Conservation (phyloP, 1,140 invertebrate genomes). For the Ladona fulva region DNA sequence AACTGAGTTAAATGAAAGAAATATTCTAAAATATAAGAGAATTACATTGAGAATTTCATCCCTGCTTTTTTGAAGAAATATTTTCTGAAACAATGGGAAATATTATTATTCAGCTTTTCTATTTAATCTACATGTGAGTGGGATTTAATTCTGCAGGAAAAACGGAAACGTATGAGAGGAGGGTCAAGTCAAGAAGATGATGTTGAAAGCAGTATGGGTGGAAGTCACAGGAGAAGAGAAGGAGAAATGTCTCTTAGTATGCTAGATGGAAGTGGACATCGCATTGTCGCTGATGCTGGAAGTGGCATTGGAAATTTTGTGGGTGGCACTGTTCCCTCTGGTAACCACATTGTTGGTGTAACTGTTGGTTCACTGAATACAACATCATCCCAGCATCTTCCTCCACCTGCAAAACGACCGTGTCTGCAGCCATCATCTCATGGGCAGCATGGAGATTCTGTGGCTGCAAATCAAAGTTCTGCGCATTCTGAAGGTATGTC, state of each 20-base stretch:
- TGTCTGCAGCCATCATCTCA: neutral
- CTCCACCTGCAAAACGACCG: neutral
- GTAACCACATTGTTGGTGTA: neutral
- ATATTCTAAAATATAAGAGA: too few species aligned
- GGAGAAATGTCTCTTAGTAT: neutral
- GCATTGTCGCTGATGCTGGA: neutral
- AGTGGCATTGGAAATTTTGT: neutral
- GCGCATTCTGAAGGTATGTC: neutral
- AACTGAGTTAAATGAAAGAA: too few species aligned
- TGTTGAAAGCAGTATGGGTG: neutral
- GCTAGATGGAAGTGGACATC: neutral
- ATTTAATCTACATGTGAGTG: too few species aligned
- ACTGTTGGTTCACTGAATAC: neutral
- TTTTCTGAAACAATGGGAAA: too few species aligned
- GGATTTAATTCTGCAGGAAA: slow-evolving; percentile 25
- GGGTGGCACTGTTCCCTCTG: neutral
- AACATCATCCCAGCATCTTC: neutral
- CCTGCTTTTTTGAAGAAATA: too few species aligned
- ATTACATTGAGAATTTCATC: too few species aligned
- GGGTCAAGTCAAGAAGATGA: slow-evolving; percentile 40
- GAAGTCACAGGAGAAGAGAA: neutral
- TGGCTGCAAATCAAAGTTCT: neutral
- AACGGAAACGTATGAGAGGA: slow-evolving; percentile 47
- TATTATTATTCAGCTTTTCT: too few species aligned
- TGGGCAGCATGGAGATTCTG: neutral